Evolutionary conservation across 2,113 vertebrate species (phyloP).

Genomic region (Scytalopus superciliaris): DNA sequence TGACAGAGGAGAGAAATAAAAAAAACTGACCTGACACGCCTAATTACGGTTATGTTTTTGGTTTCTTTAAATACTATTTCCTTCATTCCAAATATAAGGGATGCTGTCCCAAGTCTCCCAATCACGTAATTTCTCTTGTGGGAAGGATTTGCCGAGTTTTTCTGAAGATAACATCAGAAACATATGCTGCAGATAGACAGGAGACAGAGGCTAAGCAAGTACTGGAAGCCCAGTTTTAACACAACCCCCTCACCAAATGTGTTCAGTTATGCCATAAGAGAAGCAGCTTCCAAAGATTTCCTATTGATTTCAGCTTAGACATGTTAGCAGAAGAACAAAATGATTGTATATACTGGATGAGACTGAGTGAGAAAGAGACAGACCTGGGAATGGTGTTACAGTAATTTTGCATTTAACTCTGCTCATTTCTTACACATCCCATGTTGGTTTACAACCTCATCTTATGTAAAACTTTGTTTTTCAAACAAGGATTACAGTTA

Average conservation of each 20-base stretch:
- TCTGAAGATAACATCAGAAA: not conserved
- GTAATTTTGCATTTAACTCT: not conserved
- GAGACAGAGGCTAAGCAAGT: not conserved
- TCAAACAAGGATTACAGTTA: not conserved
- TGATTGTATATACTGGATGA: not conserved
- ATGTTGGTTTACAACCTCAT: not conserved
- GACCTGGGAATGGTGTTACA: not conserved
- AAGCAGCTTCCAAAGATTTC: not conserved
- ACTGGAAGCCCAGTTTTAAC: not conserved
- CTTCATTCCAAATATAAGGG: not conserved
- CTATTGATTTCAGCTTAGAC: not conserved
- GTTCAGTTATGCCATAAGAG: not conserved
- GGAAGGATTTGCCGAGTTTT: not conserved
- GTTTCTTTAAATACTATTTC: not conserved
- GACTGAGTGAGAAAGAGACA: not conserved
- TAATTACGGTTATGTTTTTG: not conserved
- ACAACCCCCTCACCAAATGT: not conserved
- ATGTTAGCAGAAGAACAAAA: not conserved
- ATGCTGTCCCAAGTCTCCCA: not conserved
- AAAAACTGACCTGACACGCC: not conserved
- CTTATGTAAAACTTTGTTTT: not conserved
- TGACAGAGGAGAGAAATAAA: not conserved
- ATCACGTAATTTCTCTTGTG: not conserved
- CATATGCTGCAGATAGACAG: not conserved
- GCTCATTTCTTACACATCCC: not conserved